Conservation (phyloP, 2,888 invertebrate species). For the Arenicola marina region DNA sequence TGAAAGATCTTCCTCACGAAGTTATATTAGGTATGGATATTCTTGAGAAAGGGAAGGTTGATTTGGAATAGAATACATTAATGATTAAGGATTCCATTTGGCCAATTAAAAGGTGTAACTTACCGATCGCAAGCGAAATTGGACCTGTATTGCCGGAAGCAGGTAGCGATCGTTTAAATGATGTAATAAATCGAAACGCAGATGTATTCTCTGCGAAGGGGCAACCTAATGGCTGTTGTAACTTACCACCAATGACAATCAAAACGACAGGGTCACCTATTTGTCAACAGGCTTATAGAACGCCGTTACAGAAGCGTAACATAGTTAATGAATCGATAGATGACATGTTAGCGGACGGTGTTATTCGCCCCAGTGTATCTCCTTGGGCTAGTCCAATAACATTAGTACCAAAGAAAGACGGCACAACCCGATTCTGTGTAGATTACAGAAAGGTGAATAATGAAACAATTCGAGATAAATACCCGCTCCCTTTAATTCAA, state of each 20-base stretch:
- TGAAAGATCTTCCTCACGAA: neutral
- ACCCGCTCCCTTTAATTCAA: constrained; percentile 10
- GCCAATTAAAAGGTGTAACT: neutral
- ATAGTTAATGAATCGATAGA: neutral
- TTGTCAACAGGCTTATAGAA: neutral
- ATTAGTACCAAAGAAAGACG: constrained; percentile 3
- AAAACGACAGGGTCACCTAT: neutral
- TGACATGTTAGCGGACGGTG: neutral
- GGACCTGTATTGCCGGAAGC: neutral
- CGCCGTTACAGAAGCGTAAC: neutral
- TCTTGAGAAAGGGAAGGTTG: neutral
- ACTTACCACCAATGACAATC: neutral
- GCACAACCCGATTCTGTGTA: constrained; percentile 18
- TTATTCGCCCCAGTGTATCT: neutral
- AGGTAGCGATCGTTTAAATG: neutral
- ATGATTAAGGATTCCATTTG: neutral
- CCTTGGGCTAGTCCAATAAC: neutral
- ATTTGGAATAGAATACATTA: neutral
- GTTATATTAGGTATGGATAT: neutral
- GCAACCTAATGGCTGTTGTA: neutral
- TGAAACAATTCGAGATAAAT: constrained; percentile 14
- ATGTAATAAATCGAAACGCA: neutral
- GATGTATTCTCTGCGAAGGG: neutral
- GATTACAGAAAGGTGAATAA: constrained; percentile 17
- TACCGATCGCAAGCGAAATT: neutral